Base-by-base conservation (phyloP, 2,113 vertebrate species). In the Tenebrosternarchus preto region DNA sequence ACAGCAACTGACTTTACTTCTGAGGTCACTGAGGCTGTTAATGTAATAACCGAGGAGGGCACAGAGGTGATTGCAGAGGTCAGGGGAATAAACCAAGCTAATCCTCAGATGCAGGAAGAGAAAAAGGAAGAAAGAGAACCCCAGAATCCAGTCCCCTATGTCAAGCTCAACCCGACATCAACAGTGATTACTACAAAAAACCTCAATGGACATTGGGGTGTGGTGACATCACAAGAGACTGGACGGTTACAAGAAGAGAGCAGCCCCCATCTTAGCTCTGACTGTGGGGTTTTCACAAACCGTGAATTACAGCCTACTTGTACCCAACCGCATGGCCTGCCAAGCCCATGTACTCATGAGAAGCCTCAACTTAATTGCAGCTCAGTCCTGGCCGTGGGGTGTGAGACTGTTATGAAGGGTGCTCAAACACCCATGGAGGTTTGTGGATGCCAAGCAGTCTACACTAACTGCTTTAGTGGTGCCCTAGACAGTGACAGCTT, bases 371-470 rank as follows among this genome's bases (percentile, higher is more conserved):
- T 89, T 12, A 83, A 87, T 12, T 93, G 91, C 71, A 85, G 78
- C 7, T 88, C 91, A 17, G 66, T 85, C 16, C 67, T 92, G 3
- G 73, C 78, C 0, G 85, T 89, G 24, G 90, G 89, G 17, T 93
- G 92, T 60, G 91, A 92, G 74, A 85, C 89, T 0, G 68, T 90
- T 0, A 76, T 86, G 25, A 92, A 93, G 15, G 84, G 87, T 2
- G 50, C 88, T n/a, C 89, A 92, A 78, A 79, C 86, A 15, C 91
- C 91, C 0, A 76, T 91, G 80, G 94, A 92, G 3, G 90, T 90
- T 0, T 98, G 97, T 19, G 93, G 93, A 73, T 99, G 97, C 82
- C 94, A 77, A 6, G 66, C 95, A 8, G 89, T 95, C 24, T 98
- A 96, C 11, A 88, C 93, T 29, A 95, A 94, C 61, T 99, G 98